Evolutionary conservation across 2,888 invertebrate species (phyloP).

Genomic region (Petrolisthes manimaculis): DNA sequence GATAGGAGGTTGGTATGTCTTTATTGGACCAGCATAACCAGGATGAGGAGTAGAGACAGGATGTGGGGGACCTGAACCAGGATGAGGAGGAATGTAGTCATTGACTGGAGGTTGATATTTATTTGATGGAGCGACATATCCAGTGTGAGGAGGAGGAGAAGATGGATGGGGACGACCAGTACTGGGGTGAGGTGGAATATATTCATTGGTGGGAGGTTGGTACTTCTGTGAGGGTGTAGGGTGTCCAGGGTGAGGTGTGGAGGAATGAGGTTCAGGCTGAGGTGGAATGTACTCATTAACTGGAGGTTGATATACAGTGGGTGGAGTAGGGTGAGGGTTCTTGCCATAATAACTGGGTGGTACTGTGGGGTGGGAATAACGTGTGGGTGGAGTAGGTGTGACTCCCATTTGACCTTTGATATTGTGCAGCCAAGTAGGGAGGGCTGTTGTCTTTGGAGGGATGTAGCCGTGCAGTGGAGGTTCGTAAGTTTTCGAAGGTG

Average conservation of each 20-base stretch:
- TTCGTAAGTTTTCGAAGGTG: conserved; percentile 32
- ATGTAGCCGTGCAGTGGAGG: conserved; percentile 37
- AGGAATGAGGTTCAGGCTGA: background rate
- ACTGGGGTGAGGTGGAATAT: conserved; percentile 14
- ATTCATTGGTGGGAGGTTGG: conserved; percentile 28
- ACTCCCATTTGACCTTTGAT: conserved; percentile 13
- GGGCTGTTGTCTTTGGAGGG: conserved; percentile 26
- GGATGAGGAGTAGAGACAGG: background rate
- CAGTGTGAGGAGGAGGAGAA: conserved; percentile 11
- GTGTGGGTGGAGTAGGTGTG: conserved; percentile 26
- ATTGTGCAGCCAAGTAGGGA: conserved; percentile 40
- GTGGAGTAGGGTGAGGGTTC: conserved; percentile 4
- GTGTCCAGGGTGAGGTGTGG: background rate
- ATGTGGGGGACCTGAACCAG: background rate
- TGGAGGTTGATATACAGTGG: conserved; percentile 5
- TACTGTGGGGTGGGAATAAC: conserved; percentile 27
- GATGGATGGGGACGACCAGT: background rate
- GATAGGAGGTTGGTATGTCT: conserved; percentile 35
- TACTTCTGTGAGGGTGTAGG: conserved; percentile 8
- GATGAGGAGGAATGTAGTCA: conserved; percentile 22
- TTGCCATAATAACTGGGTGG: conserved; percentile 10
- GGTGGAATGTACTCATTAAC: conserved; percentile 7
- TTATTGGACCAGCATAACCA: background rate
- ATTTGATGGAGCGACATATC: conserved; percentile 8
- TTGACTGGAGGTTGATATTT: conserved; percentile 33